These are phyloP conservation scores for Hydrozoanthus tunicans DNA, from an alignment of 64 coral and sea anemone genomes.

Conservation along the genomic window DNA sequence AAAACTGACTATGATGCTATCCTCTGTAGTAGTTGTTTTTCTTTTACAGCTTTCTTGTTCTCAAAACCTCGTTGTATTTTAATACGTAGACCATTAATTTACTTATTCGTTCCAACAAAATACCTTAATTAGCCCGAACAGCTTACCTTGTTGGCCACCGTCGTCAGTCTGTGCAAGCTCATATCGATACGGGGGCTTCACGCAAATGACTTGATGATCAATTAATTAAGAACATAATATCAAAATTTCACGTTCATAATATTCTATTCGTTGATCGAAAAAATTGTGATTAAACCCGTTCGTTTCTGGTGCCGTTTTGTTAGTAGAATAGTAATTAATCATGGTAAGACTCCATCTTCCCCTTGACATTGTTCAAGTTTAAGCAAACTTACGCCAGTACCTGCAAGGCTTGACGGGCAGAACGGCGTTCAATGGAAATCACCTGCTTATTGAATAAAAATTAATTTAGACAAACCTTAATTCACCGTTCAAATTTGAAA, in stretches of 20 bases:
- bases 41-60: not conserved
- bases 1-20: too few species aligned
- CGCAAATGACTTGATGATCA: not conserved
- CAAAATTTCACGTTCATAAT: not conserved
- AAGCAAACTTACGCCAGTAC: not conserved
- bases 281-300: conserved; percentile 30
- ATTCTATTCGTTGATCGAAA: conserved; percentile 2
- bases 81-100: too few species aligned
- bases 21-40: too few species aligned
- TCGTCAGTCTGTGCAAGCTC: not conserved
- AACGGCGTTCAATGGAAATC: not conserved
- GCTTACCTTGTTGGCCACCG: not conserved
- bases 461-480: too few species aligned
- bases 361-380: conserved; percentile 8
- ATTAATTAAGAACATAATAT: conserved; percentile 32
- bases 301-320: conserved; percentile 31
- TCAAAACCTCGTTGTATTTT: not conserved
- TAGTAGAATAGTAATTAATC: conserved; percentile 35
- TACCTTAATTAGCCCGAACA: not conserved
- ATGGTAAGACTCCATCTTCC: not conserved
- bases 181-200: not conserved
- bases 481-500: too few species aligned
- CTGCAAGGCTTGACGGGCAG: conserved; percentile 13
- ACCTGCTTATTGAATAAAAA: not conserved
- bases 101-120: too few species aligned